Conservation (phyloP, 2,113 vertebrate species). For the Diglossa brunneiventris region DNA sequence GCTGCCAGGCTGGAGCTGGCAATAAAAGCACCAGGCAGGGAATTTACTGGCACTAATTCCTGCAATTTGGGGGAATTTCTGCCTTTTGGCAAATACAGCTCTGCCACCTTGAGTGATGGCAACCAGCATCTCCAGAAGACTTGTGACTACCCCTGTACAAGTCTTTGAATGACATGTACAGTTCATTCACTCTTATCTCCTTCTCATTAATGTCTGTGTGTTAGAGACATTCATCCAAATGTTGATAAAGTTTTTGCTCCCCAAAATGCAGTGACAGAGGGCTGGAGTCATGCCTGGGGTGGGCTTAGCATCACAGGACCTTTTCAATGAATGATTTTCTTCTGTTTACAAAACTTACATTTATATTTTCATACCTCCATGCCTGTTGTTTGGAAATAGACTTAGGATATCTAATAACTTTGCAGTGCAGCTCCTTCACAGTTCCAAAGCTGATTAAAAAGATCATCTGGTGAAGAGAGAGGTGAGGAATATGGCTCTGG, state of each 20-base stretch:
- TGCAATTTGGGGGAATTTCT: not conserved
- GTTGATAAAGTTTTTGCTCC: not conserved
- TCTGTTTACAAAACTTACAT: not conserved
- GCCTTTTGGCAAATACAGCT: not conserved
- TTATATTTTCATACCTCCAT: not conserved
- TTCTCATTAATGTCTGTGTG: not conserved
- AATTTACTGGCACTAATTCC: not conserved
- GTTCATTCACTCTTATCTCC: not conserved
- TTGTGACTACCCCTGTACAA: not conserved
- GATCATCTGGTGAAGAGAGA: not conserved
- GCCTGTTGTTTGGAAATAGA: not conserved
- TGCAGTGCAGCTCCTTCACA: not conserved
- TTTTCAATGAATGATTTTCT: not conserved
- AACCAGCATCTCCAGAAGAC: not conserved
- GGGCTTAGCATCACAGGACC: not conserved
- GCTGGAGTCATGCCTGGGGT: not conserved
- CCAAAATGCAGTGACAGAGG: not conserved
- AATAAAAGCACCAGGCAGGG: not conserved
- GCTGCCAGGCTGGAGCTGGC: not conserved
- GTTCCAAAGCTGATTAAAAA: not conserved
- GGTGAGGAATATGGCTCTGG: not conserved
- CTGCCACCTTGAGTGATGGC: not conserved
- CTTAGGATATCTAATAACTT: not conserved
- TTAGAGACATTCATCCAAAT: not conserved
- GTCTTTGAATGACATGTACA: not conserved